These are phyloP conservation scores for Lasioglossum pauxillum DNA, from an alignment of 2,888 invertebrate species.

Conservation along the genomic window DNA sequence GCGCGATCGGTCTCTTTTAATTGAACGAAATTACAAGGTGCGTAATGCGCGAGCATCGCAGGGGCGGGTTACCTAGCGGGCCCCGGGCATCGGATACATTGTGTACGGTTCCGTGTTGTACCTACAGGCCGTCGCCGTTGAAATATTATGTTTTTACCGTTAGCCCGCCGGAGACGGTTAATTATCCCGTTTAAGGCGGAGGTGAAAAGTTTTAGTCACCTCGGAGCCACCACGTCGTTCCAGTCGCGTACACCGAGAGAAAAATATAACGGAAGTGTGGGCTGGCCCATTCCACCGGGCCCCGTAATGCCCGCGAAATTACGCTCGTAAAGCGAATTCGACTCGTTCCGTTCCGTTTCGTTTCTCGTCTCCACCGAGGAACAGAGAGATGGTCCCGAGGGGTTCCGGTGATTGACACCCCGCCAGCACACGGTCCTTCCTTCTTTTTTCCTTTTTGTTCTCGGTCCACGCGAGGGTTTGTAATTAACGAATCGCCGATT, in stretches of 20 bases:
- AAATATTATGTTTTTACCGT: slow-evolving; percentile 70
- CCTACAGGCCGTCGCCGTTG: slow-evolving; percentile 42
- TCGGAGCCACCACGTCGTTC: slow-evolving; percentile 2
- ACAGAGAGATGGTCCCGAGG: slow-evolving; percentile 14
- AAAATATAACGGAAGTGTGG: slow-evolving; percentile 57
- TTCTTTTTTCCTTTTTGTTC: not conserved
- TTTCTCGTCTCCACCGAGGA: slow-evolving; percentile 23
- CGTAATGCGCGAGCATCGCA: slow-evolving; percentile 74
- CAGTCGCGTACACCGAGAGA: slow-evolving; percentile 26
- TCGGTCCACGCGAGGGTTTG: not conserved
- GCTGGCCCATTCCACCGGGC: slow-evolving; percentile 6
- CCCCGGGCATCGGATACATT: slow-evolving; percentile 44
- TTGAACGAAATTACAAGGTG: slow-evolving; percentile 78
- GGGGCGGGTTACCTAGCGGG: slow-evolving; percentile 20
- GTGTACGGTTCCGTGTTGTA: slow-evolving; percentile 41
- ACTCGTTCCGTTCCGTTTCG: slow-evolving; percentile 22
- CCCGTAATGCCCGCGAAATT: slow-evolving; percentile 56
- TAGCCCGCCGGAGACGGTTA: slow-evolving; percentile 64
- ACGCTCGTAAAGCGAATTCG: slow-evolving; percentile 48
- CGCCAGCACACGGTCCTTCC: not conserved
- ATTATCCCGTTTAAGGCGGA: slow-evolving; percentile 70
- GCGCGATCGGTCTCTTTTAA: slow-evolving; percentile 72
- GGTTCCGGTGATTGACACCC: slow-evolving; percentile 38
- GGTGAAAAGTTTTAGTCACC: slow-evolving; percentile 65
- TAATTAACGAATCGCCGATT: slow-evolving; percentile 24